A percentile compares a stretch with the other conserved stretches of the same genome.
phyloP scores from a whole-genome alignment of 2,113 vertebrate genomes.

The Saimiri boliviensis region DNA sequence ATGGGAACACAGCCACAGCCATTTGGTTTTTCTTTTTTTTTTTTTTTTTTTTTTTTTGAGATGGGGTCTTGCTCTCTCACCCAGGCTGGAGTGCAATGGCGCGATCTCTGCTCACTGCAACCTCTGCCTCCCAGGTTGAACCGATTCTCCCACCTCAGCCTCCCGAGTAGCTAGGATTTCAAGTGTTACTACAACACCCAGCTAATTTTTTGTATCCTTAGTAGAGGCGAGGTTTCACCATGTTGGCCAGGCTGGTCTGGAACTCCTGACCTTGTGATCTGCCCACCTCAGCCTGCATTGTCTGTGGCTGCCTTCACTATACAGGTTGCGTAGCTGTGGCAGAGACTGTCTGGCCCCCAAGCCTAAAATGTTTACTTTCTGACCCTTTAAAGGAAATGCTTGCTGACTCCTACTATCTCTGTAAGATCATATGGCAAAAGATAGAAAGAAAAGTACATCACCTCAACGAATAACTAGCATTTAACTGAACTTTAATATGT shows the following conservation, averaged over 20 bases:
- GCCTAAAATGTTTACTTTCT: not conserved
- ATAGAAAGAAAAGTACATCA: not conserved
- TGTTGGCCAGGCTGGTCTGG: too few species aligned
- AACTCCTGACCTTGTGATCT: too few species aligned
- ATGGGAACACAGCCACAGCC: not conserved
- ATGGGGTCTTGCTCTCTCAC: too few species aligned
- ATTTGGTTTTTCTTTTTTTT: not conserved
- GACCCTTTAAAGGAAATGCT: not conserved
- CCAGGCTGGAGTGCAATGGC: too few species aligned
- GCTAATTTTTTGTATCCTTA: too few species aligned
- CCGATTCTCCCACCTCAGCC: too few species aligned
- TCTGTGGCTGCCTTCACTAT: not conserved
- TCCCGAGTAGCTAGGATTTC: too few species aligned
- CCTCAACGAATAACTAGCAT: not conserved
- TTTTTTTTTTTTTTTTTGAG: too few species aligned
- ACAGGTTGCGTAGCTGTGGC: not conserved
- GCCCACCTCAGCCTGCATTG: not conserved
- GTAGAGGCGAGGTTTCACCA: too few species aligned
- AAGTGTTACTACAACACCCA: too few species aligned
- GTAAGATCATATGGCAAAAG: constrained; percentile 37
- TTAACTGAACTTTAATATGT: constrained; percentile 45
- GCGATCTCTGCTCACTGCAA: too few species aligned
- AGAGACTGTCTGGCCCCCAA: not conserved
- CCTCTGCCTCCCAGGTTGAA: too few species aligned
- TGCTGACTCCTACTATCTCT: not conserved